A percentile compares a stretch with the other conserved stretches of the same genome.
Evolutionary conservation across 2,888 invertebrate species (phyloP).

Genomic region (Amblyjoppa fuscipennis): DNA sequence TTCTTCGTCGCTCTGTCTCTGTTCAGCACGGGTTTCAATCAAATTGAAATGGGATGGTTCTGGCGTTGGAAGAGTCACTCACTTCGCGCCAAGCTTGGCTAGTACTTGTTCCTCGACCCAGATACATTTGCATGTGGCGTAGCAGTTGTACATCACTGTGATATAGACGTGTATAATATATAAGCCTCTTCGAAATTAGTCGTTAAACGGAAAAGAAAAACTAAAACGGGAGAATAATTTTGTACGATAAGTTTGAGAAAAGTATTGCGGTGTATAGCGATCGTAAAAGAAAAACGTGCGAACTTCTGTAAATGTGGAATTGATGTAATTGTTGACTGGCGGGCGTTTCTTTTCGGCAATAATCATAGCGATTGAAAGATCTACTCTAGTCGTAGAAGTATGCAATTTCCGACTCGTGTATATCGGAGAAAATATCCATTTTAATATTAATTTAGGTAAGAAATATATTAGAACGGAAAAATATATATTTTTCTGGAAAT

Average conservation of each 20-base stretch:
- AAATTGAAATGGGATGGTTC: conserved; percentile 83
- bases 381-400: conserved; percentile 50
- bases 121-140: conserved; percentile 58
- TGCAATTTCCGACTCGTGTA: conserved; percentile 37
- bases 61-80: conserved; percentile 77
- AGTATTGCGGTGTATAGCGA: conserved; percentile 6
- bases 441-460: conserved; percentile 43
- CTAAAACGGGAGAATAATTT: conserved; percentile 38
- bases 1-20: conserved; percentile 80
- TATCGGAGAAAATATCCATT: conserved; percentile 39
- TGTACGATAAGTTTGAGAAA: conserved; percentile 37
- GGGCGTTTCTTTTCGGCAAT: conserved; percentile 24
- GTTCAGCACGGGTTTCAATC: conserved; percentile 80
- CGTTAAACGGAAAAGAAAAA: conserved; percentile 22
- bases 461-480: conserved; percentile 61
- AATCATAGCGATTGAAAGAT: conserved; percentile 21
- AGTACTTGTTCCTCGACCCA: conserved; percentile 41
- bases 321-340: conserved; percentile 53
- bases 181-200: conserved; percentile 53
- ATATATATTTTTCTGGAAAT: conserved; percentile 73
- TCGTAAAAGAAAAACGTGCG: conserved; percentile 7
- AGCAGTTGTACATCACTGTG: conserved; percentile 75
- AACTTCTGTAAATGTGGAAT: conserved; percentile 58
- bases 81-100: conserved; percentile 64
- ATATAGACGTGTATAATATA: conserved; percentile 71